phyloP scores from a whole-genome alignment of 2,113 vertebrate species.

The Lota lota region DNA sequence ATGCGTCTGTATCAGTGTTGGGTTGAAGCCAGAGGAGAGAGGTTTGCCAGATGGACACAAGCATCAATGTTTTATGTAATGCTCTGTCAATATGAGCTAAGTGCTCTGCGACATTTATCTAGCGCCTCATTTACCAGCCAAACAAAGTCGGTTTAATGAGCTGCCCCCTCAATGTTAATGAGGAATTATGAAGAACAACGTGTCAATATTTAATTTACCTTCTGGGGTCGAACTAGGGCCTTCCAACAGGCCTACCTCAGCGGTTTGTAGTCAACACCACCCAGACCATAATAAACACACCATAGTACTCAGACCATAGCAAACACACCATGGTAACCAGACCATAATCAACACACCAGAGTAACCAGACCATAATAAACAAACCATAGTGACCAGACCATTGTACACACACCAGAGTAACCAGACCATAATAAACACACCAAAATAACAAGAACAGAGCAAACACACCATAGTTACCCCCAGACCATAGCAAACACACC shows the following conservation, averaged over 20 bases:
- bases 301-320: too few species aligned
- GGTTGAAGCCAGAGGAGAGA: background rate
- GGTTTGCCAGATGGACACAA: background rate
- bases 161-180: background rate
- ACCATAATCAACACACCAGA: too few species aligned
- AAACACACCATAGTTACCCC: too few species aligned
- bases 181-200: conserved; percentile 10
- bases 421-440: too few species aligned
- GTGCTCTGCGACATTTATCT: conserved; percentile 8
- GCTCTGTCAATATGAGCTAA: background rate
- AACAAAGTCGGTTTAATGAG: background rate
- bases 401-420: too few species aligned
- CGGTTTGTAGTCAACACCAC: background rate
- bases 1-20: background rate
- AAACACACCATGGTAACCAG: too few species aligned
- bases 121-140: background rate
- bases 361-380: too few species aligned
- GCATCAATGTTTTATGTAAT: background rate
- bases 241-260: too few species aligned
- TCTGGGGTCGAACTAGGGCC: too few species aligned
- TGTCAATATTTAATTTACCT: conserved; percentile 15
- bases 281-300: conserved; percentile 5
- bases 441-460: too few species aligned
- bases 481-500: too few species aligned
- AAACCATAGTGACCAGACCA: too few species aligned